Base-by-base conservation (phyloP, 1,140 invertebrate genomes). In the Brachionus paranguensis region DNA sequence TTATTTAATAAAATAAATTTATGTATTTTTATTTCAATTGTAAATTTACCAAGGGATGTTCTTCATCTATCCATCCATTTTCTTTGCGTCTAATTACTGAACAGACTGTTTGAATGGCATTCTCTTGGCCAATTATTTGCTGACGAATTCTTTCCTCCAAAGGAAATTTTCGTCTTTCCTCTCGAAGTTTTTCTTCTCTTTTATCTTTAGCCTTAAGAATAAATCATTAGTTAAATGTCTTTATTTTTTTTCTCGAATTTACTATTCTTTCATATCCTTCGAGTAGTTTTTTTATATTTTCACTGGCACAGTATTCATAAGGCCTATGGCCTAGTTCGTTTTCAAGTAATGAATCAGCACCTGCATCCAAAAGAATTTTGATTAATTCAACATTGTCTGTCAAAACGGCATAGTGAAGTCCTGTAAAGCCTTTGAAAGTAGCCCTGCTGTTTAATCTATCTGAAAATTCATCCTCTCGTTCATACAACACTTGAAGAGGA, bases 71-170 rank as follows among this genome's bases (percentile, higher is more conserved):
- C 92, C 92, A 92, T 10, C 95, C 95, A 91, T 96, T 96, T 90
- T 96, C 95, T 90, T 96, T 96, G 76, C 95, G 90, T 85, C 95
- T 91, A 37, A 96, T 94, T 55, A 94, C 94, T 84, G 94, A 93
- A 41, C 95, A 92, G 1, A 96, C 95, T 84, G 93, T 93, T 50
- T 93, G 92, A 86, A 97, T 95, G 47, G 95, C 93, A 29, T 92
- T 93, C 87, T 95, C 93, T 90, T 97, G 95, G 1, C 95, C 95
- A 78, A 97, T 93, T 86, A 97, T 95, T 86, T 92, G 90, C 88
- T 95, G 91, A 86, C 93, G 94, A 5, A 97, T 89, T 86, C 95
- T 90, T 88, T 95, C 92, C 88, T 96, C 95, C n/a, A 97, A 89
- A 3, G 95, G 95, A 91, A 94, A 96, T 86, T 92, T 91, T 86